phyloP scores from a whole-genome alignment of 2,888 invertebrate species.

The Deilephila porcellus region DNA sequence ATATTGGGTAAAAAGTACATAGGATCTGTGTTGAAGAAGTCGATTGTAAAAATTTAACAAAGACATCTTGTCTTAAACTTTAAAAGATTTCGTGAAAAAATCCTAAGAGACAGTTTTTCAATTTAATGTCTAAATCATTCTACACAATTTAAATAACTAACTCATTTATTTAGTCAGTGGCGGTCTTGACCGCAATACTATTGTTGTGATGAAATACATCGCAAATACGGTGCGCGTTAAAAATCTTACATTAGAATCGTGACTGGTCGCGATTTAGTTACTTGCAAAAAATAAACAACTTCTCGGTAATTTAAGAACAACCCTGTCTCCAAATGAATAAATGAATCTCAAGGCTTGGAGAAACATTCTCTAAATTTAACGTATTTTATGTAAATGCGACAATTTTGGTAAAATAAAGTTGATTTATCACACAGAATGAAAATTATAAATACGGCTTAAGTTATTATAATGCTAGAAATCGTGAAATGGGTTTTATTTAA shows the following conservation, averaged over 20 bases:
- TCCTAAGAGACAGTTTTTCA: slow-evolving; percentile 8
- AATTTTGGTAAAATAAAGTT: neutral
- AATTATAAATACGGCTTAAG: neutral
- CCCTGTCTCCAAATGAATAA: neutral
- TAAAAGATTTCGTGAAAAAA: neutral
- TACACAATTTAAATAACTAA: slow-evolving; percentile 26
- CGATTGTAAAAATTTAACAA: slow-evolving; percentile 16
- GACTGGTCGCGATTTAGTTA: slow-evolving; percentile 40
- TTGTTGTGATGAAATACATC: slow-evolving; percentile 41
- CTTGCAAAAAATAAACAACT: neutral
- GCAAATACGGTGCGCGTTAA: slow-evolving; percentile 48
- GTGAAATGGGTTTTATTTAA: slow-evolving; percentile 4
- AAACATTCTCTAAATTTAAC: neutral
- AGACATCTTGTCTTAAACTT: slow-evolving; percentile 17
- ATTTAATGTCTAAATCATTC: slow-evolving; percentile 30
- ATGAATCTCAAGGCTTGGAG: neutral
- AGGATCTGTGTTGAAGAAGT: neutral
- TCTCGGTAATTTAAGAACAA: neutral
- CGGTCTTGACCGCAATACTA: neutral
- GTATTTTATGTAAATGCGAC: neutral
- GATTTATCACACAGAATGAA: neutral
- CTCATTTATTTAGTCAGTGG: neutral
- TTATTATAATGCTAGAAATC: neutral
- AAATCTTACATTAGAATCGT: slow-evolving; percentile 51
- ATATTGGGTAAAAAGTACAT: slow-evolving; percentile 23